Evolutionary conservation across 2,888 invertebrate genomes (phyloP), one percentile per base, ranked within the genome.

Genomic region (Dendrolimus houi): DNA sequence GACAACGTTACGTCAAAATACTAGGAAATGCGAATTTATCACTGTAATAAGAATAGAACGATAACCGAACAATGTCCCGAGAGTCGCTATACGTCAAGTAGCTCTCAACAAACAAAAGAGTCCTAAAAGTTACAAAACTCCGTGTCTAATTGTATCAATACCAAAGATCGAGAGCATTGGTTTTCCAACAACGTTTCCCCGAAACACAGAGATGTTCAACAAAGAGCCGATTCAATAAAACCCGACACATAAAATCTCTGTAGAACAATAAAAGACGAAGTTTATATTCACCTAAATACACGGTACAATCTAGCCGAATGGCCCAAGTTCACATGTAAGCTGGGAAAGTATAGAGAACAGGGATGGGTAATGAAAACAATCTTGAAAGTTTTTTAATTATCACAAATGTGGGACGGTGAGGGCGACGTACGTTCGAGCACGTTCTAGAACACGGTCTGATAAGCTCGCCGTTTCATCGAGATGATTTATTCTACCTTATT

Each of bases 371-470:
- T 69, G 67, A 68, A 70, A 70, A 72, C 71, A 69, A 71, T 76
- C 72, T 73, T 70, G 58, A 70, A 79, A 79, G 70, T 79, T 81
- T 79, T 77, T 77, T 80, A 80, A 81, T 81, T 77, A 79, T 70
- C 68, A 62, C 63, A 60, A 65, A 62, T 57, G 9, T 9, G 47
- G 12, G 47, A 47, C 2, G 56, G 62, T 55, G 58, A 60, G 64
- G 62, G 64, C 60, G 61, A 57, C 57, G 47, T 12, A 47, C 47
- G 47, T 47, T 47, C 47, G 47, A 47, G 47, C 12, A 47, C 29
- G 29, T 29, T 29, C 29, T 17, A 47, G 12, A 47, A 59, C 61
- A 64, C 64, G 67, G 62, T 66, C 60, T 56, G 60, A 62, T 65
- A 67, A 65, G 65, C 63, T 59, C 58, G 59, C 62, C 53, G 58